Conservation (phyloP, 1,140 invertebrate genomes). For the Caenorhabditis inopinata region DNA sequence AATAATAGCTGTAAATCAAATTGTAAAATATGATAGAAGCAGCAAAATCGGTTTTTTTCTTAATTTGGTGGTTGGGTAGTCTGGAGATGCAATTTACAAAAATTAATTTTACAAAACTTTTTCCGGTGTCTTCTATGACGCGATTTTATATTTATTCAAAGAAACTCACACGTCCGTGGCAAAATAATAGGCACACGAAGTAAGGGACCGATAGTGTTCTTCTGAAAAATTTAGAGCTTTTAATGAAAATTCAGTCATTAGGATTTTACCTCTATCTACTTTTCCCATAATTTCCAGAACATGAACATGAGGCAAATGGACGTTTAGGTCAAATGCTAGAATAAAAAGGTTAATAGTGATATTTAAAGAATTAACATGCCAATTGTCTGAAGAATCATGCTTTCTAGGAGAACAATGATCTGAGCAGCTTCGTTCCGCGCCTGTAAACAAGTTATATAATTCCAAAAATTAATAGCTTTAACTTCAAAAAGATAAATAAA, state of each 20-base stretch:
- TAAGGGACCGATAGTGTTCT: not conserved
- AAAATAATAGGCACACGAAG: not conserved
- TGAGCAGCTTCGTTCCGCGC: not conserved
- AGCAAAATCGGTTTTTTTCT: no score
- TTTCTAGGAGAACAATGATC: conserved; percentile 10
- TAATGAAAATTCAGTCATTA: not conserved
- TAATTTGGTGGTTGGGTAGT: no score
- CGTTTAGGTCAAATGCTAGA: not conserved
- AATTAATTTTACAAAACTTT: no score
- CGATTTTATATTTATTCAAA: no score
- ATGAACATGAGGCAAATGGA: not conserved
- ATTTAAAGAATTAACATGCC: no score
- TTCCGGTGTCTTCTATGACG: no score
- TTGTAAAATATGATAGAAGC: no score
- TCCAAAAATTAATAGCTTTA: not conserved
- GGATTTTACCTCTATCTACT: not conserved
- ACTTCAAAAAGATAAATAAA: no score
- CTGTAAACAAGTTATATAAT: not conserved
- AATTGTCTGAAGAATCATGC: conserved; percentile 17
- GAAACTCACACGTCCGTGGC: not conserved
- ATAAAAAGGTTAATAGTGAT: no score
- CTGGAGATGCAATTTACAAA: no score
- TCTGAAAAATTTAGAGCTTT: not conserved
- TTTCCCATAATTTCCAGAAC: conserved; percentile 2
- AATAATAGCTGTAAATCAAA: no score